Evolutionary conservation across 92 coral and sea anemone genomes (phyloP).

Genomic region (Nematostella vectensis): DNA sequence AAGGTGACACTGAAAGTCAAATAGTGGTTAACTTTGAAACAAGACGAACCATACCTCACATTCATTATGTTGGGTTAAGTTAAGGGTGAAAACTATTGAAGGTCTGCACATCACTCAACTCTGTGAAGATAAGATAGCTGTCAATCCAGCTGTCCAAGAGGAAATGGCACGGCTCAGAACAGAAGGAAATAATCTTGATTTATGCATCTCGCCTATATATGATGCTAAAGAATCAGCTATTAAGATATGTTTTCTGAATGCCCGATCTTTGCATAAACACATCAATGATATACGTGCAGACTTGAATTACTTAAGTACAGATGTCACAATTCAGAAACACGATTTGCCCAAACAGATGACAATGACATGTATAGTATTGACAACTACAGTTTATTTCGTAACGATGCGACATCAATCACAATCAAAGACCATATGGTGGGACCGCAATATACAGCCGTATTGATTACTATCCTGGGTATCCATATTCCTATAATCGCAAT

Average conservation of each 20-base stretch:
- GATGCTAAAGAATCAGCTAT: slow-evolving; percentile 22
- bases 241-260: slow-evolving; percentile 33
- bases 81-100: slow-evolving; percentile 45
- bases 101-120: slow-evolving; percentile 43
- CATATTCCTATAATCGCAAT: slow-evolving; percentile 20
- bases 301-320: slow-evolving; percentile 38
- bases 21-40: slow-evolving; percentile 54
- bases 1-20: slow-evolving; percentile 46
- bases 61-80: slow-evolving; percentile 60
- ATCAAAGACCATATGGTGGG: slow-evolving; percentile 46
- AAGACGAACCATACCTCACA: slow-evolving; percentile 49
- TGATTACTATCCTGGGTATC: slow-evolving; percentile 48
- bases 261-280: slow-evolving; percentile 54
- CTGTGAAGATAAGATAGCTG: slow-evolving; percentile 35
- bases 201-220: slow-evolving; percentile 44
- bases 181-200: too few relatives aligned
- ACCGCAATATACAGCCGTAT: slow-evolving; percentile 56
- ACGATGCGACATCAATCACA: slow-evolving; percentile 28
- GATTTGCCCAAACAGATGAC: slow-evolving; percentile 28
- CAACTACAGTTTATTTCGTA: slow-evolving; percentile 43
- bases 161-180: too few relatives aligned
- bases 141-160: slow-evolving; percentile 29
- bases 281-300: slow-evolving; percentile 40
- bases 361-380: slow-evolving; percentile 34
- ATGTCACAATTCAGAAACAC: slow-evolving; percentile 44